Conservation (phyloP, 2,113 vertebrate species). For the Petaurus breviceps region DNA sequence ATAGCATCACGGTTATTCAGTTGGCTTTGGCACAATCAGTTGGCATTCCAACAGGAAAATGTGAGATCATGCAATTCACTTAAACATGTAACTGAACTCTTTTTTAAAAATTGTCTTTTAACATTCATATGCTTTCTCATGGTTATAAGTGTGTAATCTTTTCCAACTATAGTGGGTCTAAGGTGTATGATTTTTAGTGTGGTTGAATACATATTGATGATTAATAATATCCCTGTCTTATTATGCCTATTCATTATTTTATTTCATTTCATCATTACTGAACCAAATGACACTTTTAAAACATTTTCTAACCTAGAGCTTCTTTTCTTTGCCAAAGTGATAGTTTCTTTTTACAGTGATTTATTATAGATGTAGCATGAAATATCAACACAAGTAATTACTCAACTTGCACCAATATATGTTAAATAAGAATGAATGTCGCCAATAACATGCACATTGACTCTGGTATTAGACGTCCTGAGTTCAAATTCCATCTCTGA, state of each 20-base stretch:
- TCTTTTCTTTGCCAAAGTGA: neutral
- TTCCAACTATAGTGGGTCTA: neutral
- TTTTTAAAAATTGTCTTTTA: neutral
- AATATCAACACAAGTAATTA: neutral
- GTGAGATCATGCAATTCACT: neutral
- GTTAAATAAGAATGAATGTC: neutral
- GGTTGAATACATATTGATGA: neutral
- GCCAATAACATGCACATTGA: neutral
- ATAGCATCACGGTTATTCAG: neutral
- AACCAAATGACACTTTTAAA: neutral
- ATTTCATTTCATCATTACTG: neutral
- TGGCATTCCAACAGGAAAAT: neutral
- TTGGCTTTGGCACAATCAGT: neutral
- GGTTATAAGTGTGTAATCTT: neutral
- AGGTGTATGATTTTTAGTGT: neutral
- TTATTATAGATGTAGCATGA: neutral
- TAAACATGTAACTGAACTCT: accelerated
- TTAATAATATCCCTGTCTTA: neutral
- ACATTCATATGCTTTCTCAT: neutral
- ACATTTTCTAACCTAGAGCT: neutral
- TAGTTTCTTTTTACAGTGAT: neutral
- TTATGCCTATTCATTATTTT: neutral
- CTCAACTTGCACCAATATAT: neutral
- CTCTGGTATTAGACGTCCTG: neutral
- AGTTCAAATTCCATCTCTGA: neutral